Base-by-base conservation (phyloP, 92 coral and sea anemone genomes). In the Porites cylindrica region DNA sequence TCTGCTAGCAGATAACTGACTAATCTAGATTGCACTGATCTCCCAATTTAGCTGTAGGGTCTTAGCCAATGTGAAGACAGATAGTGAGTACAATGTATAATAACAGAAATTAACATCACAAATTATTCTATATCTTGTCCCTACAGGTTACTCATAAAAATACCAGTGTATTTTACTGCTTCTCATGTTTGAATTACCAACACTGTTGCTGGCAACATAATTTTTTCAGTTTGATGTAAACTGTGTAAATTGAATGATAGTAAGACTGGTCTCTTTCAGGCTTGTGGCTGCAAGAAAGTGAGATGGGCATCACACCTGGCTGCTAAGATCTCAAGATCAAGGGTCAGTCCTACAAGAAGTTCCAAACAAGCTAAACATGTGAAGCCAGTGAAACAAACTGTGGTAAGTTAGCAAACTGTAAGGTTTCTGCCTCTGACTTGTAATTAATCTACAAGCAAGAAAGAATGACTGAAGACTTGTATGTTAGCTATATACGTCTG, bases 261-360 rank as follows among this genome's bases (percentile, higher is more conserved):
- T 70, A 70, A 26, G 68, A 52, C n/a, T 52, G 9, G 32, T 19
- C 8, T 24, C 56, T 72, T 43, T 1, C 63, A 83, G 87, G 11
- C 62, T 14, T 72, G 67, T 83, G 18, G 60, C 51, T 72, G 80
- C 29, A 19, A 74, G 14, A 47, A 61, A 18, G 62, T 83, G 20
- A 60, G 80, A 72, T 62, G 72, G 60, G 74, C 72, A n/a, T 59
- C 77, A 43, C 50, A 26, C 63, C 50, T 73, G 16, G 62, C 80
- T 18, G 16, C 51, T 7, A 83, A 50, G n/a, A 72, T n/a, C 20
- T 5, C 18, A 61, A 62, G 72, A 8, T 70, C 85, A 26, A 32
- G 76, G 8, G 10, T 21, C 6, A 66, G 47, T 19, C 38, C 82
- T 1, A 23, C 29, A 10, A 73, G 66, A 72, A 14, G 63, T 72